A percentile compares a stretch with the other conserved stretches of the same genome.
Conservation (phyloP, 2,113 vertebrate species). For the Callospermophilus lateralis region DNA sequence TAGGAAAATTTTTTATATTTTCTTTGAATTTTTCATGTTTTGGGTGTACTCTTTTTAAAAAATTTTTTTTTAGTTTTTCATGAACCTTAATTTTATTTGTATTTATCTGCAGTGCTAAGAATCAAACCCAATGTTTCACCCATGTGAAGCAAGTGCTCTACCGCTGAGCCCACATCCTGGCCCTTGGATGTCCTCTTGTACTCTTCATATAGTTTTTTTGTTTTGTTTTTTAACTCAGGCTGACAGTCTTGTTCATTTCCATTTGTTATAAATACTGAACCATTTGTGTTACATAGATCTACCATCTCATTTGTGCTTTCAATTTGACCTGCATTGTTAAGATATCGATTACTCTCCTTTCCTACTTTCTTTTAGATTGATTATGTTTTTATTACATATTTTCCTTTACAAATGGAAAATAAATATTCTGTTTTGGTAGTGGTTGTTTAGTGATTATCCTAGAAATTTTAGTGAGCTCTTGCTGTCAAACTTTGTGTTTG, state of each 20-base stretch:
- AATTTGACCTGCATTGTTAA: not conserved
- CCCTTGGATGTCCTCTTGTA: not conserved
- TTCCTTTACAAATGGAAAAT: not conserved
- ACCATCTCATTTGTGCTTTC: not conserved
- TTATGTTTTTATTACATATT: conserved; percentile 5
- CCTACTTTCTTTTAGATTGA: not conserved
- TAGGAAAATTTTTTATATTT: not conserved
- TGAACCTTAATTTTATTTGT: no score
- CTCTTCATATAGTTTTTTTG: not conserved
- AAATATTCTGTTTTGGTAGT: not conserved
- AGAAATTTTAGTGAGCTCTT: not conserved
- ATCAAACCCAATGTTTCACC: no score
- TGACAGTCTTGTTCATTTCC: not conserved
- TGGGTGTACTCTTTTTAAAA: not conserved
- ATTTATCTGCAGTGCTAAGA: no score
- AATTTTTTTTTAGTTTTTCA: not conserved
- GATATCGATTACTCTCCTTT: not conserved
- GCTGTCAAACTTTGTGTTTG: not conserved
- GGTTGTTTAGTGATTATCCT: not conserved
- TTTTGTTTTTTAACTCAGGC: not conserved
- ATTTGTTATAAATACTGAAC: not conserved
- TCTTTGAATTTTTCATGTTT: not conserved
- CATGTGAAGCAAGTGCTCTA: no score
- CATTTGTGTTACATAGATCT: not conserved
- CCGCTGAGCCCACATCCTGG: no score